Percentiles rank a stretch among this genome's conserved stretches.
These are phyloP conservation scores for Mormyrus lacerda DNA, from an alignment of 2,113 vertebrate genomes.

Conservation along the genomic window DNA sequence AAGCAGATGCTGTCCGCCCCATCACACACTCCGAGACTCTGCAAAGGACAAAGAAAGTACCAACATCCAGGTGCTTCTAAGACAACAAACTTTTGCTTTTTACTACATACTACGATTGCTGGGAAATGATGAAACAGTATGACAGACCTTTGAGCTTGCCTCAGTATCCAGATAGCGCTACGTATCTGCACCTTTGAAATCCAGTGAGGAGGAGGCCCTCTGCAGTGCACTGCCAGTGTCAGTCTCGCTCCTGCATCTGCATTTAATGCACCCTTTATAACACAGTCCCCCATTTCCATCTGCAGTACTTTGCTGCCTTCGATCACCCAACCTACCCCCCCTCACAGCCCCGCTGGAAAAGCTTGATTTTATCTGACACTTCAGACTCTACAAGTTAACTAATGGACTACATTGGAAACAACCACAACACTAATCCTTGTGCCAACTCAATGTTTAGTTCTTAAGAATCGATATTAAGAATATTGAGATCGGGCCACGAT, in stretches of 20 bases:
- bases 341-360: background rate
- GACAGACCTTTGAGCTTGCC: background rate
- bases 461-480: constrained; percentile 29
- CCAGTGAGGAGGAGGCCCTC: background rate
- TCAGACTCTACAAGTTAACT: constrained; percentile 19
- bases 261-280: background rate
- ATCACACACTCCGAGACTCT: background rate
- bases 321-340: background rate
- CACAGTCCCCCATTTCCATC: background rate
- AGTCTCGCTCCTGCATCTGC: background rate
- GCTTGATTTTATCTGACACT: constrained; percentile 13
- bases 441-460: constrained; percentile 27
- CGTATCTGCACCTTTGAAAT: background rate
- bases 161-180: background rate
- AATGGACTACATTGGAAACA: constrained; percentile 26
- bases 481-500: constrained; percentile 1
- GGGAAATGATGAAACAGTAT: background rate
- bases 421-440: constrained; percentile 20
- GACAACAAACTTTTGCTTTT: background rate
- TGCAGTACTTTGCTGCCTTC: background rate
- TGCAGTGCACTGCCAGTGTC: background rate
- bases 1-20: background rate
- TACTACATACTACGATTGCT: background rate
- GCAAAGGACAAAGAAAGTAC: background rate
- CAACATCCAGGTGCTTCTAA: background rate